Percentiles rank a stretch among this genome's conserved stretches.
Conservation (phyloP, 1,140 invertebrate genomes). For the Sitobion miscanthi region DNA sequence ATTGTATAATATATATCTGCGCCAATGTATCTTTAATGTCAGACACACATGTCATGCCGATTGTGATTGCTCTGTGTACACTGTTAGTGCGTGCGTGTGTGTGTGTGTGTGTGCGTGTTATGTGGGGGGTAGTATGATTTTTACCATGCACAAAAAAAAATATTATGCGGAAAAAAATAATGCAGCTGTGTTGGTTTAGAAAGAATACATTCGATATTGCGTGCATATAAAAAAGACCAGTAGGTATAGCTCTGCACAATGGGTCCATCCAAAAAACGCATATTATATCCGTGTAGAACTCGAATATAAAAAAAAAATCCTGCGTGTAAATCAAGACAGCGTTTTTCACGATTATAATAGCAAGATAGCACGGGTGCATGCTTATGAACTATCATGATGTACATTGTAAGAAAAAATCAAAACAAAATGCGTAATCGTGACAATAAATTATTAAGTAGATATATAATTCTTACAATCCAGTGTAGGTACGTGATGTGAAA, state of each 20-base stretch:
- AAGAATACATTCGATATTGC: slow-evolving; percentile 46
- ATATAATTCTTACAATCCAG: background rate
- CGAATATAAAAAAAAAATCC: slow-evolving; percentile 19
- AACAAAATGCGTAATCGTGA: background rate
- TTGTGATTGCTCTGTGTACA: slow-evolving; percentile 24
- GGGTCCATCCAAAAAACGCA: slow-evolving; percentile 30
- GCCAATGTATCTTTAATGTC: slow-evolving; percentile 36
- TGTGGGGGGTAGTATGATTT: slow-evolving; percentile 36
- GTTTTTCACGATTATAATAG: slow-evolving; percentile 23
- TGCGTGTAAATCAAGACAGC: slow-evolving; percentile 32
- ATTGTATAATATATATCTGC: slow-evolving; percentile 29
- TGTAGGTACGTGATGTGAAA: background rate
- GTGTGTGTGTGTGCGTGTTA: background rate
- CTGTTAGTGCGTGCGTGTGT: background rate
- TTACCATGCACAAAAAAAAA: slow-evolving; percentile 37
- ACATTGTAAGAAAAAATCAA: background rate
- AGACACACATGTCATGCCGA: slow-evolving; percentile 41
- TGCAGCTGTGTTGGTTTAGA: slow-evolving; percentile 55
- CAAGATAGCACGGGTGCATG: slow-evolving; percentile 34
- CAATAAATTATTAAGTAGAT: slow-evolving; percentile 4
- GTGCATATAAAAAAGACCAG: slow-evolving; percentile 51
- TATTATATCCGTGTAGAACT: slow-evolving; percentile 14
- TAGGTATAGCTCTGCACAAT: background rate
- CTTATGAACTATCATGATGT: background rate
- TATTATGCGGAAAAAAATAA: slow-evolving; percentile 43